Evolutionary conservation across 2,888 invertebrate species (phyloP), one percentile per base, ranked within the genome.

Genomic region (Rhogogaster chlorosoma): DNA sequence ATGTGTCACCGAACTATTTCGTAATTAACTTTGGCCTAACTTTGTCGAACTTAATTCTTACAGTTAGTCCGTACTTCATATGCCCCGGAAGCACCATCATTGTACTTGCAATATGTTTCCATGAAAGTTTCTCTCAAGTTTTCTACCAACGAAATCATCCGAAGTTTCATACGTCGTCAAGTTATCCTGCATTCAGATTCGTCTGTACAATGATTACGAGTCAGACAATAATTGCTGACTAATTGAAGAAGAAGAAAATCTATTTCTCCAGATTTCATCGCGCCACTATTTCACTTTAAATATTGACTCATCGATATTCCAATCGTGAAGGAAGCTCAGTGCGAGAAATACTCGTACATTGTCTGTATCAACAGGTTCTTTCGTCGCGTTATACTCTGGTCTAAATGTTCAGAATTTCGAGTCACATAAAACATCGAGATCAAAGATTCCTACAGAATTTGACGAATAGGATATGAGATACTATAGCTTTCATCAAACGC

Each of bases 11-110:
- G 12, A 73, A 73, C 61, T 80, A 61, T 80, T 36, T 6, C 38
- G 38, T 26, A 38, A 80, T 80, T 42, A 80, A 80, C 57, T 80
- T 80, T 38, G 5, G 9, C 38, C 36, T 53, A 67, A 77, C 77
- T 77, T 77, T 77, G 32, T 29, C 7, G 18, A 80, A 80, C n/a
- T 57, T 57, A 0, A 80, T 80, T 36, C 61, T 36, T n/a, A 80
- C 38, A n/a, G n/a, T n/a, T n/a, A n/a, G n/a, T 12, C 57, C 12
- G 9, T 57, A 61, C 36, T 36, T 80, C 12, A 38, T 57, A 61
- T 7, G 7, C n/a, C 18, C 57, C 10, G 29, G 32, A 53, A 78
- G 78, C 49, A 15, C 15, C 80, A 18, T n/a, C 61, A 32, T 61
- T 61, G 12, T 80, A 1, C 36, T 61, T 12, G 61, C 80, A 80